These are phyloP conservation scores for Chaetops frenatus DNA, from an alignment of 2,113 vertebrate genomes.

Conservation along the genomic window DNA sequence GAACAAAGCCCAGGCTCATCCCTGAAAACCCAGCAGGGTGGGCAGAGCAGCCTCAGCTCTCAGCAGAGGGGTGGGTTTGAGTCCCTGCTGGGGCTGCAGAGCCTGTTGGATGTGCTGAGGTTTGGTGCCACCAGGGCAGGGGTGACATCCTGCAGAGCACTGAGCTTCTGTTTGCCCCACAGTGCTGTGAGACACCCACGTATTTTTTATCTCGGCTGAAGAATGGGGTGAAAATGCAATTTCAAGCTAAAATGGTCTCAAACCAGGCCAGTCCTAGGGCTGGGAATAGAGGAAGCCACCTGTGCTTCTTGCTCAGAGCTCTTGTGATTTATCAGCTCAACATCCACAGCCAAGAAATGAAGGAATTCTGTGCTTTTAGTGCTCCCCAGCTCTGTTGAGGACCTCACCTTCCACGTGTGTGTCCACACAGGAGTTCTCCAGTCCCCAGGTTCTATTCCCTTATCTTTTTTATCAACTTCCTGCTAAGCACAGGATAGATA, in stretches of 20 bases:
- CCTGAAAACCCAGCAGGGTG: not conserved
- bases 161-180: fast-evolving
- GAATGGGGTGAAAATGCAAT: not conserved
- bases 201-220: not conserved
- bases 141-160: fast-evolving
- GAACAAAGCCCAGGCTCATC: not conserved
- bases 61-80: not conserved
- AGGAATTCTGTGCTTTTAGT: not conserved
- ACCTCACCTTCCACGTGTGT: not conserved
- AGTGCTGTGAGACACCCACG: fast-evolving
- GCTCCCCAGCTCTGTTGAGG: not conserved
- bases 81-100: not conserved
- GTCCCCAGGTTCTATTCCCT: not conserved
- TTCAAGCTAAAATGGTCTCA: not conserved
- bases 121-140: not conserved
- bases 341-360: not conserved
- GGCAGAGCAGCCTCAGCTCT: not conserved
- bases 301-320: not conserved
- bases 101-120: fast-evolving
- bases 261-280: not conserved
- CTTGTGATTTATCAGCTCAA: not conserved
- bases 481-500: not conserved
- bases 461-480: not conserved
- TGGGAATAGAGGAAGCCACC: not conserved
- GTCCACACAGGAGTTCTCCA: not conserved